Base-by-base conservation (phyloP, 2,113 vertebrate species). In the Struthio camelus region DNA sequence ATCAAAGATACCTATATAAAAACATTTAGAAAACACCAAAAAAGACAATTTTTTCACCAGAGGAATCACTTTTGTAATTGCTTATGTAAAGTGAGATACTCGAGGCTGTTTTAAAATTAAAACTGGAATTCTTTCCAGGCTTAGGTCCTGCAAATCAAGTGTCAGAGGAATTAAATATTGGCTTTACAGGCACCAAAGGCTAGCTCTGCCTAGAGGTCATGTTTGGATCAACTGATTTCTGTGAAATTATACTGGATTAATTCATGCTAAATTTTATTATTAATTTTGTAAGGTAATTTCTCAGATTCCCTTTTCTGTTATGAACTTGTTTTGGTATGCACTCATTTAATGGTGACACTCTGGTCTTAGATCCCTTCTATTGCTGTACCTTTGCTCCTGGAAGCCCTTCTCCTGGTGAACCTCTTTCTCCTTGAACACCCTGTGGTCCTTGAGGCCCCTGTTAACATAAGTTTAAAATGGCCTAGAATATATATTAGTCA, bases 391-490 rank as follows among this genome's bases (percentile, higher is more conserved):
- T 99, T 92, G 97, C 84, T 96, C 99, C 99, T 88, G 99, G 99
- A 92, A 98, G 97, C 17, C 99, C 99, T 97, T 99, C 99, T 77
- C 99, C 99, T 50, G 96, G 97, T 17, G 96, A 97, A 92, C 99
- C 99, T 96, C 98, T 98, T 96, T 98, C 99, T 70, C 99, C 99
- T 97, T 98, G 98, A 97, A 98, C 93, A 88, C 99, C 99, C 86
- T 98, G 99, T 92, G 98, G 98, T 97, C 99, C 99, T 98, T 98
- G 99, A 97, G 98, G 97, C 28, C 99, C 99, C 99, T 99, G 96
- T 94, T 88, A 96, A 95, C 61, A 65, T 28, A 90, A 72, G 46
- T 89, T 94, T 56, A 87, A 95, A 85, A 84, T 66, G 6, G 59
- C 6, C 24, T 77, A 77, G 44, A 73, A 58, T 78, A 80, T 14